These are phyloP conservation scores for Propithecus perrieri DNA, from an alignment of 2,797 vertebrate species.

Conservation along the genomic window DNA sequence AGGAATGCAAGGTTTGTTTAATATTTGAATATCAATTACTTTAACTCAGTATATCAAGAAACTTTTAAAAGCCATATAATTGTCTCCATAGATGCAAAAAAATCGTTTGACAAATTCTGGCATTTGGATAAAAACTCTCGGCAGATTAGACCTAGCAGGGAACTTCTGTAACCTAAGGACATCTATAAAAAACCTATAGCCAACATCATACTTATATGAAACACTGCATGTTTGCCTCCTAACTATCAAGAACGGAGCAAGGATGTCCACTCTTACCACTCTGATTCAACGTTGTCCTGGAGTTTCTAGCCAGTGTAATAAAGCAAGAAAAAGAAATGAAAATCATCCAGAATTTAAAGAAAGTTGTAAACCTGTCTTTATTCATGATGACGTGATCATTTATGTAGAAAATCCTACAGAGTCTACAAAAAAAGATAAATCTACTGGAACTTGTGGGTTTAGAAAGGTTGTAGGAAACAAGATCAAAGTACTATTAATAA, in stretches of 20 bases:
- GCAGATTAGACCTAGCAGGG: not conserved
- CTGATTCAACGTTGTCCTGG: not conserved
- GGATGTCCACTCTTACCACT: not conserved
- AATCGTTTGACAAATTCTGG: not conserved
- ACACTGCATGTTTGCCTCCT: not conserved
- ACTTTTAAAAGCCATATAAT: not conserved
- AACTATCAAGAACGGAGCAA: not conserved
- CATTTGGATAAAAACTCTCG: not conserved
- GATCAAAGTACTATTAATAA: not conserved
- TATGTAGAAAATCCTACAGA: not conserved
- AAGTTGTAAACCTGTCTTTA: not conserved
- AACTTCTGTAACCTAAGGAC: not conserved
- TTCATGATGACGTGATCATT: not conserved
- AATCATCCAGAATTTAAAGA: not conserved
- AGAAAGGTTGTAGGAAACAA: not conserved
- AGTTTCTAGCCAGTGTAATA: not conserved
- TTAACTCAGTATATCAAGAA: not conserved
- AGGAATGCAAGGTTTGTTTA: not conserved
- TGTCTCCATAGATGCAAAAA: not conserved
- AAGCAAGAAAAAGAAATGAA: conserved; percentile 3
- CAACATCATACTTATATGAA: not conserved
- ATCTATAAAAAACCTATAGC: not conserved
- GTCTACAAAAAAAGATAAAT: not conserved
- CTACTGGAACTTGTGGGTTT: not conserved
- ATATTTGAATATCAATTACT: not conserved